Conservation (phyloP, 1,140 invertebrate species). For the Babylonia areolata region DNA sequence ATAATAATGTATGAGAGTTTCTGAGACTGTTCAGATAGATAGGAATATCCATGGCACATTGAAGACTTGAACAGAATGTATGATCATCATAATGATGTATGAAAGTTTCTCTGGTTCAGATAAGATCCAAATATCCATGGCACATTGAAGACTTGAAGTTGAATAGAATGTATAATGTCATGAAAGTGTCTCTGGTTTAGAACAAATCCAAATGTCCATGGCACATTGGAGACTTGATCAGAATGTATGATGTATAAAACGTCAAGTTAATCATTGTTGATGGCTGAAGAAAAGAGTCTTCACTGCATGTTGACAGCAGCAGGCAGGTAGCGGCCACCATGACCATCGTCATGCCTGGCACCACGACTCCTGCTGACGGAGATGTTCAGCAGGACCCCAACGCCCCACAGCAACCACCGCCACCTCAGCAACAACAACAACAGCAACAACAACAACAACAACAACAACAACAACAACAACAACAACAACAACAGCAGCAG, state of each 20-base stretch:
- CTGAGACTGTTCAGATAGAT: too few species aligned
- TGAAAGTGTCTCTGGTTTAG: too few species aligned
- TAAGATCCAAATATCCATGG: too few species aligned
- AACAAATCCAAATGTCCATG: too few species aligned
- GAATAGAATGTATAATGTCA: too few species aligned
- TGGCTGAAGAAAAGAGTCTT: background rate
- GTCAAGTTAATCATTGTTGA: background rate
- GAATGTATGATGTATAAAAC: background rate
- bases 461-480: slow-evolving; percentile 40
- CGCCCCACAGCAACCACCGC: slow-evolving; percentile 37
- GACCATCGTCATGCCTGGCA: slow-evolving; percentile 74
- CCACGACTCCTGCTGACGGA: slow-evolving; percentile 70
- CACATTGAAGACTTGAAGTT: too few species aligned
- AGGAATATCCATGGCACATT: too few species aligned
- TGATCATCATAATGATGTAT: too few species aligned
- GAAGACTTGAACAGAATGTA: too few species aligned
- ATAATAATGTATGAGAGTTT: too few species aligned
- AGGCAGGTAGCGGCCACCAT: slow-evolving; percentile 50
- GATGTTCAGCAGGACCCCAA: slow-evolving; percentile 71
- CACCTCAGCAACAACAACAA: slow-evolving; percentile 20
- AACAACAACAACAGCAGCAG: background rate
- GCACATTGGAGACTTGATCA: background rate
- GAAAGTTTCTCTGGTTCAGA: too few species aligned
- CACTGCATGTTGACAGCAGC: slow-evolving; percentile 7
- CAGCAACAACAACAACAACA: slow-evolving; percentile 29